phyloP scores from a whole-genome alignment of 2,888 invertebrate species.

The Gymnosoma rotundatum region DNA sequence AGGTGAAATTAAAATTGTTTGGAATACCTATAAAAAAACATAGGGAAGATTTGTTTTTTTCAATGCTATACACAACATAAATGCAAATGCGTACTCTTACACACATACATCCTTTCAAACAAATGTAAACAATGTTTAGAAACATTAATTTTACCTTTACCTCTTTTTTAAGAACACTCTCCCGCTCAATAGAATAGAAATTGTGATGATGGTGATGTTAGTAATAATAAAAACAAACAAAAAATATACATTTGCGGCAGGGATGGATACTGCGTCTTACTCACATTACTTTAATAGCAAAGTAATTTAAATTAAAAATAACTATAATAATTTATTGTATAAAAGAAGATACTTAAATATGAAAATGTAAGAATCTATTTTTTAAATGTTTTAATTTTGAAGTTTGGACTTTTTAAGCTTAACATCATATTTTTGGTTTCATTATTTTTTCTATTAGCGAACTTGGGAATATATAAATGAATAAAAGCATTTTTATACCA shows the following conservation, averaged over 20 bases:
- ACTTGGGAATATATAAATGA: too few relatives aligned
- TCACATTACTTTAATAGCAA: too few relatives aligned
- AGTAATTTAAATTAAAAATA: too few relatives aligned
- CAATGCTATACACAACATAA: not conserved
- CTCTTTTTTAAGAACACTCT: not conserved
- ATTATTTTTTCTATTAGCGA: too few relatives aligned
- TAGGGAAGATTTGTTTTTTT: not conserved
- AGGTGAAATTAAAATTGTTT: conserved; percentile 55
- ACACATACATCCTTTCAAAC: not conserved
- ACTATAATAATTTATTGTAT: too few relatives aligned
- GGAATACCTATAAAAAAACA: not conserved
- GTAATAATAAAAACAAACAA: not conserved
- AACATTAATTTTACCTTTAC: not conserved
- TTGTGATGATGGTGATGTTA: not conserved
- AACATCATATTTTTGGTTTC: too few relatives aligned
- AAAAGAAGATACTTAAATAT: too few relatives aligned
- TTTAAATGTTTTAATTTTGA: too few relatives aligned
- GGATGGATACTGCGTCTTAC: not conserved
- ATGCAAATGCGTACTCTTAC: not conserved
- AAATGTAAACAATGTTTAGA: too few relatives aligned
- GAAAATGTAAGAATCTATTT: too few relatives aligned
- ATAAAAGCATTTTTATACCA: too few relatives aligned
- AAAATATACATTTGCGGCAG: not conserved
- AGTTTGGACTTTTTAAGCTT: too few relatives aligned
- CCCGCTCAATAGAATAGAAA: not conserved